phyloP scores from a whole-genome alignment of 2,888 invertebrate species.

The Dryocosmus kuriphilus region DNA sequence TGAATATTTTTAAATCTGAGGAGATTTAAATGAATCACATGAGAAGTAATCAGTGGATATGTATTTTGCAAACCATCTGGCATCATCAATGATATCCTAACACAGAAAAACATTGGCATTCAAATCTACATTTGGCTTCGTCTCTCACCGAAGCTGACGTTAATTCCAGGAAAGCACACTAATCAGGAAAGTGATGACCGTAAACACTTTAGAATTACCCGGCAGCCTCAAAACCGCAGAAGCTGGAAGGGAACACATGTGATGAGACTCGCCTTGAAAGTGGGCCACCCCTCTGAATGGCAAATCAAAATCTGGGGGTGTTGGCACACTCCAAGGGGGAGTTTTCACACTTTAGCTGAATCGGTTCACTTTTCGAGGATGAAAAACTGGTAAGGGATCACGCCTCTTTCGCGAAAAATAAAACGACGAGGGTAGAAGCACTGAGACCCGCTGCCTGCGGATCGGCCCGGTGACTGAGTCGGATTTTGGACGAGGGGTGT shows the following conservation, averaged over 20 bases:
- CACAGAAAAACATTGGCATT: too few relatives aligned
- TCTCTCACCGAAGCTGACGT: too few relatives aligned
- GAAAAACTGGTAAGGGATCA: not conserved
- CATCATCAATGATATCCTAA: too few relatives aligned
- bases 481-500: constrained; percentile 66
- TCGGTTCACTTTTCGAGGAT: not conserved
- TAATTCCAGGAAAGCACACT: not conserved
- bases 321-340: not conserved
- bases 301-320: not conserved
- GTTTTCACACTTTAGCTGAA: not conserved
- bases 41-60: constrained; percentile 11
- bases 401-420: not conserved
- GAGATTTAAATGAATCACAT: too few relatives aligned
- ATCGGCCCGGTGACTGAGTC: constrained; percentile 76
- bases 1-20: not conserved
- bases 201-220: constrained; percentile 7
- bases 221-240: not conserved
- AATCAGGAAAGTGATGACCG: not conserved
- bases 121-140: too few relatives aligned
- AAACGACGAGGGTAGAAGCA: constrained; percentile 62
- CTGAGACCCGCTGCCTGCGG: constrained; percentile 68
- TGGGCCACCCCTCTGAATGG: constrained; percentile 48
- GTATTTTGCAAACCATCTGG: not conserved
- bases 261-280: constrained; percentile 51
- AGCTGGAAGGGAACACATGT: constrained; percentile 56